Evolutionary conservation across 2,888 invertebrate species (phyloP), one percentile per base, ranked within the genome.

Genomic region (Stenchaetothrips biformis): DNA sequence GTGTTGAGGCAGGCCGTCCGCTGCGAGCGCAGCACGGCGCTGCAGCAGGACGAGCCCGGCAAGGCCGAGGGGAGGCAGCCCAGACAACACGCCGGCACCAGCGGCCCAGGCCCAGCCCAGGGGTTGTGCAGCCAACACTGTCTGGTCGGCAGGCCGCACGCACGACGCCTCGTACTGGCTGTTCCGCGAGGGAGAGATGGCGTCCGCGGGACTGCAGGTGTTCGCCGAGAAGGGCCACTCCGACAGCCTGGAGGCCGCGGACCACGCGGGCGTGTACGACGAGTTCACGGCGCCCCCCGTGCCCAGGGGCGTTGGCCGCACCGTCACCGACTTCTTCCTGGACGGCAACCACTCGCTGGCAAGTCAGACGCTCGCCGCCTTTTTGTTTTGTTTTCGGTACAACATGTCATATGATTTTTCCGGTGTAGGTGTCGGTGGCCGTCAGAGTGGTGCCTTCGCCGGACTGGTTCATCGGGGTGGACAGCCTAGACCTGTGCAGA

Each of bases 401-500:
- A n/a, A n/a, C n/a, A 37, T 4, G 37, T 37, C 9, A 16, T 7
- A 6, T 25, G 13, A 78, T 7, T 25, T 78, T 78, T 53, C 53
- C 6, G 53, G 53, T 86, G 0, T 87, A 92, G 92, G 87, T 92
- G 11, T 92, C 92, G 0, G 83, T 91, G 13, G 87, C 91, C 59
- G 86, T 88, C 78, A 89, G 89, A 62, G 87, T 92, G 81, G 88
- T 90, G n/a, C 92, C 92, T 0, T 92, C 92, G 37, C 92, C 92
- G 0, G 92, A 92, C 83, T 92, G 92, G 92, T 92, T 92, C 84
- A 86, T 92, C 0, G 92, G 92, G 16, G 87, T 92, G 7, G 90
- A 91, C 85, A 88, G 89, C 81, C 85, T 91, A 7, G 88, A 91
- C 81, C 87, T 92, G 0, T 92, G 92, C 83, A 85, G 89, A 0